These are phyloP conservation scores for Malthinus flaveolus DNA, from an alignment of 2,888 invertebrate genomes.

Conservation along the genomic window DNA sequence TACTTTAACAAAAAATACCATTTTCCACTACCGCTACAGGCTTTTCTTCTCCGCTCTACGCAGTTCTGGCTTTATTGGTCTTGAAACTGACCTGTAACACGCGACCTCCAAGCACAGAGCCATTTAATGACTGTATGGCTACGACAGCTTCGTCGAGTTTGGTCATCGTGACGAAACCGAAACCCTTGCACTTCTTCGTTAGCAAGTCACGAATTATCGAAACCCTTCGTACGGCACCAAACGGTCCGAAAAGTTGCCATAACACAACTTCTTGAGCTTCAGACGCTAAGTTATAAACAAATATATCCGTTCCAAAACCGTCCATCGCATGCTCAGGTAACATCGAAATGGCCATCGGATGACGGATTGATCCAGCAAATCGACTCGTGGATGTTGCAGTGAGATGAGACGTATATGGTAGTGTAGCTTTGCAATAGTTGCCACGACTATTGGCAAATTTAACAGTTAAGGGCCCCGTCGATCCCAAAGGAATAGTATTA, in stretches of 20 bases:
- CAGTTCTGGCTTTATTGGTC: constrained; percentile 82
- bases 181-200: constrained; percentile 97
- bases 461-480: constrained; percentile 88
- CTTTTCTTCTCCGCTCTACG: constrained; percentile 54
- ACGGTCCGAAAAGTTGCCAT: constrained; percentile 96
- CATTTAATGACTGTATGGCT: constrained; percentile 95
- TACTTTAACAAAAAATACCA: constrained; percentile 27
- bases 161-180: constrained; percentile 98
- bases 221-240: constrained; percentile 96
- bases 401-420: constrained; percentile 76
- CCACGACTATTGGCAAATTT: constrained; percentile 94
- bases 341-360: constrained; percentile 73
- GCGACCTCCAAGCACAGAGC: constrained; percentile 92
- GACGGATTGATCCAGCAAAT: constrained; percentile 81
- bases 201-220: constrained; percentile 95
- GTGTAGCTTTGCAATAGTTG: constrained; percentile 79
- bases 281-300: constrained; percentile 89
- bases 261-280: constrained; percentile 90
- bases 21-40: constrained; percentile 5
- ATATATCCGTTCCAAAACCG: constrained; percentile 90
- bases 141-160: constrained; percentile 96
- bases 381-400: constrained; percentile 79
- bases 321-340: constrained; percentile 85
- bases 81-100: constrained; percentile 98
- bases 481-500: constrained; percentile 84